These are phyloP conservation scores for Drosophila paulistorum DNA, from an alignment of 1,140 invertebrate species.

Conservation along the genomic window DNA sequence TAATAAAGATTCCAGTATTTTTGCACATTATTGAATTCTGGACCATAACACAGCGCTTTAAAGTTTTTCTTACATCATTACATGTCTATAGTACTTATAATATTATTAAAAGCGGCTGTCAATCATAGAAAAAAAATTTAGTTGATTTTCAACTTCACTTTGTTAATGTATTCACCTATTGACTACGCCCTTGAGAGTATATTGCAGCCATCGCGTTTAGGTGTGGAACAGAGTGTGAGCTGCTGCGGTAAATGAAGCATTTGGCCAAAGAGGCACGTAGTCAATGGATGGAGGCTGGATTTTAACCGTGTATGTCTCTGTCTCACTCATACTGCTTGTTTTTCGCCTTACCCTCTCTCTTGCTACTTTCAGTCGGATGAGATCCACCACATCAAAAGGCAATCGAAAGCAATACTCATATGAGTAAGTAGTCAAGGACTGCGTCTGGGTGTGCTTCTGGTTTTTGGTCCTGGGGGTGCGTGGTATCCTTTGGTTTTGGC, in stretches of 20 bases:
- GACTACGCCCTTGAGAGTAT: not conserved
- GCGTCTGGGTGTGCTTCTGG: not conserved
- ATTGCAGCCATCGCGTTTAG: not conserved
- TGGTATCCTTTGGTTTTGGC: constrained; percentile 1
- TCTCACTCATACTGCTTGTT: not conserved
- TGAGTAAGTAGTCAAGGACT: constrained; percentile 25
- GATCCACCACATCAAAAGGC: constrained; percentile 71
- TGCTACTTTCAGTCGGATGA: not conserved
- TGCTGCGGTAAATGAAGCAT: constrained; percentile 68
- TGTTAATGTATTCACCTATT: not conserved
- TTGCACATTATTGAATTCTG: too few relatives aligned
- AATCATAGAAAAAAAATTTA: too few relatives aligned
- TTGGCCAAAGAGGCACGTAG: constrained; percentile 68
- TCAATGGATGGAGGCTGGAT: constrained; percentile 19
- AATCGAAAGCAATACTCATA: constrained; percentile 53
- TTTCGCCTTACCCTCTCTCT: not conserved
- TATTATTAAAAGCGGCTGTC: too few relatives aligned
- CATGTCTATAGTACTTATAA: too few relatives aligned
- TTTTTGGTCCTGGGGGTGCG: not conserved
- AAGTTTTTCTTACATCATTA: too few relatives aligned
- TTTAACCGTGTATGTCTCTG: not conserved
- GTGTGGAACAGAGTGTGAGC: constrained; percentile 26
- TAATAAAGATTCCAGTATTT: too few relatives aligned
- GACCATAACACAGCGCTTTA: too few relatives aligned
- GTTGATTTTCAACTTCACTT: not conserved